Evolutionary conservation across 2,113 vertebrate genomes (phyloP), one percentile per base, ranked within the genome.

Genomic region (Sinocyclocheilus grahami): DNA sequence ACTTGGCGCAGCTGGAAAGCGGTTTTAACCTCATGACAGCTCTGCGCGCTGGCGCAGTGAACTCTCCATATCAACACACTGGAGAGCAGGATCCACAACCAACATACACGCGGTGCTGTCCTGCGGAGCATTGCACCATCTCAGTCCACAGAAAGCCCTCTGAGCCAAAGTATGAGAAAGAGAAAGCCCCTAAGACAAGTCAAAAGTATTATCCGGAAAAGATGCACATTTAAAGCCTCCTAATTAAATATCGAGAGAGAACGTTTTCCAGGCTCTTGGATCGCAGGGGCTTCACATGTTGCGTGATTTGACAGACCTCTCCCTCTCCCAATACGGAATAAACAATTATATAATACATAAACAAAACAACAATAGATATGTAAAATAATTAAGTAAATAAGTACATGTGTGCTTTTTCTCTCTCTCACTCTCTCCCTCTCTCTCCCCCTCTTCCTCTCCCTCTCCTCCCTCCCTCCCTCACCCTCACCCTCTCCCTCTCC

Each of bases 1-100:
- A 97, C 96, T 85, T 97, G 96, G 33, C 96, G 96, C 92, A 97
- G 94, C 94, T 96, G 96, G 90, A 97, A 97, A 62, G 96, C 96
- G 30, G 95, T 96, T 91, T 95, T 95, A 90, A 97, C 97, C 92
- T 97, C 97, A 92, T 96, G 95, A 92, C 97, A 97, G 94, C 96
- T 97, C 89, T 95, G 95, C 39, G 94, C 90, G 80, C 89, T 91
- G 92, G 91, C 90, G 86, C 88, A 89, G 85, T 78, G 79, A 91
- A 63, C 91, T 87, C 91, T 80, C 82, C 87, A 87, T 12, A 71
- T 80, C 42, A 53, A 42, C 79, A 37, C 78, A 63, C 82, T 33
- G 72, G 63, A 85, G 58, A 85, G 79, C 63, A 79, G 74, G 77
- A 87, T 91, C 90, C 91, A 92, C 91, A 12, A 92, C 85, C 71